A percentile compares a stretch with the other conserved stretches of the same genome.
These are phyloP conservation scores for Huso huso DNA, from an alignment of 2,797 vertebrate species.

Conservation along the genomic window DNA sequence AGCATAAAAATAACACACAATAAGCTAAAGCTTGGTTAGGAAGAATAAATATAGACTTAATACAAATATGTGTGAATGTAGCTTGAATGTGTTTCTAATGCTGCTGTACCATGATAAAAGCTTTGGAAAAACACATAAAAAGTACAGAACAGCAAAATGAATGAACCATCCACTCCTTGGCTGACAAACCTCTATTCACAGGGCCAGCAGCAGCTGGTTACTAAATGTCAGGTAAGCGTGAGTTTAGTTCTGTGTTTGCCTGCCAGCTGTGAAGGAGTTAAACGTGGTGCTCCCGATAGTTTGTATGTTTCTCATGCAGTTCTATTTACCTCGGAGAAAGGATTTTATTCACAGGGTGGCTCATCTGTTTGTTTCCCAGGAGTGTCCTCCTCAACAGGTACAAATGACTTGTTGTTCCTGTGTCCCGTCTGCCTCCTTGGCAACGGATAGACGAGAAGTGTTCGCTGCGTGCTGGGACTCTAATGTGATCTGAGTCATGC, in stretches of 20 bases:
- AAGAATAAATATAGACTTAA: too few relatives aligned
- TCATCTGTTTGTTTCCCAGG: constrained; percentile 89
- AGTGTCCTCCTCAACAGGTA: constrained; percentile 79
- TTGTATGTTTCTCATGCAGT: constrained; percentile 82
- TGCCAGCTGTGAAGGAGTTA: constrained; percentile 51
- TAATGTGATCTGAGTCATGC: constrained; percentile 72
- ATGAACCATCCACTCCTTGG: neutral
- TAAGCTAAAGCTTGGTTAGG: too few relatives aligned
- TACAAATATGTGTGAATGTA: too few relatives aligned
- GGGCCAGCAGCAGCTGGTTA: neutral
- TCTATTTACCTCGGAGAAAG: constrained; percentile 78
- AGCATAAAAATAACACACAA: too few relatives aligned
- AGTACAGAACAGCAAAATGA: too few relatives aligned
- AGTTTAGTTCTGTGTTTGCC: constrained; percentile 1
- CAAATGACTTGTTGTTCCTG: constrained; percentile 80
- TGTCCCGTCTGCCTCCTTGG: constrained; percentile 70
- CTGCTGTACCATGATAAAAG: too few relatives aligned
- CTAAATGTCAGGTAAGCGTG: neutral
- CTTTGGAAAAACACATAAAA: too few relatives aligned
- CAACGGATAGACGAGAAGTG: constrained; percentile 76
- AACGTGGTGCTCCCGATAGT: constrained; percentile 68
- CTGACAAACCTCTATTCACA: neutral
- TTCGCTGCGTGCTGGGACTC: constrained; percentile 66
- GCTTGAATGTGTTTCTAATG: too few relatives aligned
- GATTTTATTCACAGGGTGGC: constrained; percentile 72